Evolutionary conservation across 1,140 invertebrate genomes (phyloP).

Genomic region (Babylonia areolata): DNA sequence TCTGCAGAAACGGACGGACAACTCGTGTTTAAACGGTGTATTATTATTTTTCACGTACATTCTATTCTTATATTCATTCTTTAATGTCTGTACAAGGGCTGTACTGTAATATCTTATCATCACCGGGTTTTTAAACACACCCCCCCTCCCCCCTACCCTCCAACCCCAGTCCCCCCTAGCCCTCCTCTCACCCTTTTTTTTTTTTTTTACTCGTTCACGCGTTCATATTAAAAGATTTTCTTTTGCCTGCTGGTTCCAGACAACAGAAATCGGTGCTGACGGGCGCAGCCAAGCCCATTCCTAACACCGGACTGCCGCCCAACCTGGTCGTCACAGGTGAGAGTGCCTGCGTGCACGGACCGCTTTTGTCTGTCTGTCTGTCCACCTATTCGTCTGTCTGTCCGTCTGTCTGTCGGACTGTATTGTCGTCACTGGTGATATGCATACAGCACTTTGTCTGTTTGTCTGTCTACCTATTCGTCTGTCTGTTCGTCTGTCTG

Average conservation of each 20-base stretch:
- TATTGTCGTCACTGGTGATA: conserved; percentile 60
- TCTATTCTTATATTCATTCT: no score
- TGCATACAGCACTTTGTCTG: no score
- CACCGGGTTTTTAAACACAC: no score
- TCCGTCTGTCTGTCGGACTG: conserved; percentile 54
- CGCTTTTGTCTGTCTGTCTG: neutral
- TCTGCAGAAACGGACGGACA: no score
- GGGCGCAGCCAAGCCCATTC: conserved; percentile 46
- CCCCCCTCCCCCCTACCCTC: no score
- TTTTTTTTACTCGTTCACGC: neutral
- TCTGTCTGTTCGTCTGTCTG: neutral
- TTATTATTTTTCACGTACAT: no score
- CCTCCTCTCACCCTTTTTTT: no score
- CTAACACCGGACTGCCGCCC: conserved; percentile 49
- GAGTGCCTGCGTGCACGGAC: neutral
- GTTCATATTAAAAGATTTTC: no score
- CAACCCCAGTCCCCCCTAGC: no score
- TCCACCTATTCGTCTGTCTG: neutral
- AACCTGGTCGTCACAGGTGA: conserved; percentile 63
- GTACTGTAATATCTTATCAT: no score
- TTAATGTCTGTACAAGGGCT: no score
- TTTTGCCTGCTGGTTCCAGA: conserved; percentile 20
- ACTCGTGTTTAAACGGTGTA: no score
- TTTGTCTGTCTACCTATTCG: neutral
- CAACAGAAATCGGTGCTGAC: conserved; percentile 50